Evolutionary conservation across 2,113 vertebrate genomes (phyloP), one percentile per base, ranked within the genome.

Genomic region (Nibea coibor): DNA sequence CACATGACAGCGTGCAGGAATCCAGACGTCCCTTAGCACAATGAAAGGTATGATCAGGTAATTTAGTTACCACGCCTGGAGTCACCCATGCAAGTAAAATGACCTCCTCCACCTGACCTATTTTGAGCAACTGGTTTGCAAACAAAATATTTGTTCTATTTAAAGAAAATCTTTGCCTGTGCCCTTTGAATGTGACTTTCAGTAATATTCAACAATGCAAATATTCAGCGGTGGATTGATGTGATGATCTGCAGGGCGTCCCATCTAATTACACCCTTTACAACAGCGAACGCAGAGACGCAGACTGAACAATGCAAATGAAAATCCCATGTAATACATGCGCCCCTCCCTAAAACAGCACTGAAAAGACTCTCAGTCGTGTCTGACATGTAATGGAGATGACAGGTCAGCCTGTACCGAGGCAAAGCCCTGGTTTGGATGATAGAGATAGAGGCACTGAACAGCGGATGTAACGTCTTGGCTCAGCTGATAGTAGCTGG

Each of bases 191-290:
- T 24, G 35, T 20, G 26, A 75, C 54, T 78, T 63, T 51, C 58
- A 72, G 80, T 77, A 56, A 77, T 70, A 83, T 77, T 83, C 63
- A 62, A 5, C 71, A 57, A 77, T 39, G 72, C 11, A 69, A 65
- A 73, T 82, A 16, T 43, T 59, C 39, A 43, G 65, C 4, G 5
- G 39, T 59, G 43, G 24, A 82, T 57, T 0, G 0, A 63, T 64
- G 54, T 47, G 48, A 11, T 47, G 50, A 65, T 65, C 75, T 68
- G 69, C 26, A 79, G 74, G 84, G 39, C 11, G 12, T 61, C 45
- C 45, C 11, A 68, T 61, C 6, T 88, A 61, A 86, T 83, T 83
- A 42, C 68, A 51, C 58, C 22, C 39, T 80, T 65, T 45, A 19
- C 0, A 5, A 62, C 66, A 68, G 22, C 24, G 24, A 26, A 2